Evolutionary conservation across 2,888 invertebrate genomes (phyloP).

Genomic region (Plagiodera versicolora): DNA sequence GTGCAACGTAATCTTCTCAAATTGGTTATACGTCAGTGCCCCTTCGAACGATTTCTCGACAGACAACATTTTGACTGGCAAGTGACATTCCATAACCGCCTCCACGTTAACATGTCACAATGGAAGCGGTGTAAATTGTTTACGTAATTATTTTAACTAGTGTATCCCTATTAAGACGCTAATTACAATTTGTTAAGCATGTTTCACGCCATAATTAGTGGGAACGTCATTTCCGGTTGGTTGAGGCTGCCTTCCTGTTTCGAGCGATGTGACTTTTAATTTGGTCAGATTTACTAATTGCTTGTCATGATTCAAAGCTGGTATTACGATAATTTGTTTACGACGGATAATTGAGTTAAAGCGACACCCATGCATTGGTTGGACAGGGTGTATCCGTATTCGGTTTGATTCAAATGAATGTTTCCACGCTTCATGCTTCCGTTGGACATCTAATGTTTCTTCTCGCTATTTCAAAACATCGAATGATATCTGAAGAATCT

Average conservation of each 20-base stretch:
- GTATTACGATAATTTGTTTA: constrained; percentile 28
- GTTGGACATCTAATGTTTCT: too few relatives aligned
- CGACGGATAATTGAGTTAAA: constrained; percentile 28
- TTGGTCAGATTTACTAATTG: constrained; percentile 46
- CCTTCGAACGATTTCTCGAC: neutral
- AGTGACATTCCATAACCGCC: constrained; percentile 40
- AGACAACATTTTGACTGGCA: constrained; percentile 15
- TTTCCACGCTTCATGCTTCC: too few relatives aligned
- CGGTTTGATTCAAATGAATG: too few relatives aligned
- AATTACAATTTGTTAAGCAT: constrained; percentile 55
- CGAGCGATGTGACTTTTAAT: constrained; percentile 43
- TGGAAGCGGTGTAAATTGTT: constrained; percentile 53
- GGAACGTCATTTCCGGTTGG: constrained; percentile 52
- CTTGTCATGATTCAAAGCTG: constrained; percentile 33
- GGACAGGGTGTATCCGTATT: neutral
- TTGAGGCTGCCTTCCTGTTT: constrained; percentile 49
- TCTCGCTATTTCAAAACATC: too few relatives aligned
- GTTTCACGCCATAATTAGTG: constrained; percentile 55
- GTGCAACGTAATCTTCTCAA: constrained; percentile 41
- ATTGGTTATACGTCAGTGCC: constrained; percentile 43
- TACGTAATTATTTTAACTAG: constrained; percentile 56
- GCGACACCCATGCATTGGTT: constrained; percentile 21
- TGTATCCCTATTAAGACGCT: constrained; percentile 57
- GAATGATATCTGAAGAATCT: too few relatives aligned
- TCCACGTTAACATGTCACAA: constrained; percentile 43